Evolutionary conservation across 1,140 invertebrate species (phyloP).

Genomic region (Thaumatotibia leucotreta): DNA sequence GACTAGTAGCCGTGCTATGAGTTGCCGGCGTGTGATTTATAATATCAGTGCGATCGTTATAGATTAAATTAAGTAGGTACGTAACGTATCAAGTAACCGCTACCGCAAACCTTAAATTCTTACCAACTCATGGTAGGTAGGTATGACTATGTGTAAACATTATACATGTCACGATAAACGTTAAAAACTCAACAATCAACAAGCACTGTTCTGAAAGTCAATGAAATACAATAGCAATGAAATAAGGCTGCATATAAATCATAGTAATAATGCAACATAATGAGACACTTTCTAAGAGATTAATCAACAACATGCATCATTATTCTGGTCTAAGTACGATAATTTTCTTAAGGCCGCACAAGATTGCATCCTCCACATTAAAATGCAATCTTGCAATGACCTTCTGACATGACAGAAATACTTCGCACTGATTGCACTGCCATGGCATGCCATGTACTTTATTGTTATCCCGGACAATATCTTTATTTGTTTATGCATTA

Average conservation of each 20-base stretch:
- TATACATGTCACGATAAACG: too few relatives aligned
- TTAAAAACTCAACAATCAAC: too few relatives aligned
- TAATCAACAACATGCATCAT: not conserved
- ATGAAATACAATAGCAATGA: not conserved
- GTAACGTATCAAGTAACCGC: too few relatives aligned
- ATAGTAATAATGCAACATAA: not conserved
- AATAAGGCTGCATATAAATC: not conserved
- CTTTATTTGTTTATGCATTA: not conserved
- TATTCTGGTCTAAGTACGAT: not conserved
- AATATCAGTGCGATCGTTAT: too few relatives aligned
- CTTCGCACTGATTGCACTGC: not conserved
- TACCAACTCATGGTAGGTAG: too few relatives aligned
- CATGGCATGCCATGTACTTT: not conserved
- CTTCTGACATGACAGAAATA: not conserved
- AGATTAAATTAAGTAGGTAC: too few relatives aligned
- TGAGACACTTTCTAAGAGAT: not conserved
- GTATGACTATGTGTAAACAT: too few relatives aligned
- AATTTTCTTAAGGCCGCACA: not conserved
- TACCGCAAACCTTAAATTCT: too few relatives aligned
- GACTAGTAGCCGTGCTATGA: too few relatives aligned
- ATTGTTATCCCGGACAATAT: not conserved
- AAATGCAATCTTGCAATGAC: slow-evolving; percentile 1
- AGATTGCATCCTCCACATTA: not conserved
- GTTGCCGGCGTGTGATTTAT: too few relatives aligned
- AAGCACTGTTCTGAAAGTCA: not conserved